Conservation (phyloP, 1,140 invertebrate species). For the Drusus annulatus region DNA sequence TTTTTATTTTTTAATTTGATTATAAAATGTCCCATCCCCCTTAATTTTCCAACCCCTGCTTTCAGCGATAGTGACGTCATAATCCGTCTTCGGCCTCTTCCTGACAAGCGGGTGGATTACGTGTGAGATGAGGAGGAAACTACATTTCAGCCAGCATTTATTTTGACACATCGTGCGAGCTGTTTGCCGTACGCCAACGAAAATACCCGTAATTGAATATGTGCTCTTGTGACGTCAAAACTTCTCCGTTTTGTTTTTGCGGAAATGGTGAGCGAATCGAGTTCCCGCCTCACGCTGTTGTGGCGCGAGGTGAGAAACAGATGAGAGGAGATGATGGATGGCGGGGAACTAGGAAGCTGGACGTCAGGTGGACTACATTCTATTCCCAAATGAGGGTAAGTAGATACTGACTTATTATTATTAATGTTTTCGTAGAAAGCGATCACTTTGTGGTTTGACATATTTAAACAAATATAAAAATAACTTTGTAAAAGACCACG, state of each 20-base stretch:
- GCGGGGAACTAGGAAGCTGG: too few relatives aligned
- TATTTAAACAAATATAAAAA: too few relatives aligned
- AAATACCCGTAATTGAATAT: conserved; percentile 6
- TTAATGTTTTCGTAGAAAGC: too few relatives aligned
- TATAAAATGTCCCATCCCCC: background rate
- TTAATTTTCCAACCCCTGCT: background rate
- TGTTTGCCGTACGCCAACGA: background rate
- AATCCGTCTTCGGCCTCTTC: conserved; percentile 33
- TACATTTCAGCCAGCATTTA: background rate
- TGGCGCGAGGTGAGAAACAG: too few relatives aligned
- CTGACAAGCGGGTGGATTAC: conserved; percentile 12
- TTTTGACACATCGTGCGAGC: conserved; percentile 25
- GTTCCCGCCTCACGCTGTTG: background rate
- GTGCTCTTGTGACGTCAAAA: too few relatives aligned
- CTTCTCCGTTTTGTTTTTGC: background rate
- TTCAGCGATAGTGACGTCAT: conserved; percentile 21
- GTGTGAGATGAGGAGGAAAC: conserved; percentile 4
- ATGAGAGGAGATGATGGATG: too few relatives aligned
- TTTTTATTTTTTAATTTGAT: background rate
- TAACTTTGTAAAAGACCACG: too few relatives aligned
- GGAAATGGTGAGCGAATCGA: background rate
- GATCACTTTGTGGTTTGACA: too few relatives aligned
- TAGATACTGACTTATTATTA: too few relatives aligned
- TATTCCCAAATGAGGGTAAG: too few relatives aligned
- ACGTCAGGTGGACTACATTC: too few relatives aligned